These are phyloP conservation scores for Archips crataeganus DNA, from an alignment of 2,888 invertebrate species.

Conservation along the genomic window DNA sequence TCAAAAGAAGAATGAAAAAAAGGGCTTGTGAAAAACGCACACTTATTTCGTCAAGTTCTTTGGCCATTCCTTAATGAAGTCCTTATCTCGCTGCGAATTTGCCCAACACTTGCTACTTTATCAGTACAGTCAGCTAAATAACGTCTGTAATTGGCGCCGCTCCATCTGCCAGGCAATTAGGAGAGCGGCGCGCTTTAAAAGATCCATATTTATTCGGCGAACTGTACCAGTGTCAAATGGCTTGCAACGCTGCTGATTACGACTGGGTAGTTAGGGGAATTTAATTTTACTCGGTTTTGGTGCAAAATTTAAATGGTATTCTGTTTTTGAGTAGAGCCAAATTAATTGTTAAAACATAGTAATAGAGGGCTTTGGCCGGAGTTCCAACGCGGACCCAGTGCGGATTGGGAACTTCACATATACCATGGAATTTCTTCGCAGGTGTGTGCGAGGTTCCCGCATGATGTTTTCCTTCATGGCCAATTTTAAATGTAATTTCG, in stretches of 20 bases:
- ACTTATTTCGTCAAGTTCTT: constrained; percentile 26
- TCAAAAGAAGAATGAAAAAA: not conserved
- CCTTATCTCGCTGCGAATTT: constrained; percentile 40
- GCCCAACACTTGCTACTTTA: constrained; percentile 63
- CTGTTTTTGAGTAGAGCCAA: not conserved
- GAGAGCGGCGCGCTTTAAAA: constrained; percentile 74
- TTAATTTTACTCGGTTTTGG: constrained; percentile 16
- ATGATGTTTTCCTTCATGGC: no score
- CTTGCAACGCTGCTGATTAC: constrained; percentile 60
- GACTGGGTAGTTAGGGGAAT: constrained; percentile 46
- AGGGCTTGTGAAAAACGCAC: not conserved
- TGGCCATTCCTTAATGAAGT: constrained; percentile 26
- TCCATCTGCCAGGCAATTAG: constrained; percentile 84
- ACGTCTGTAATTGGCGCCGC: constrained; percentile 76
- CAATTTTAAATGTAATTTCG: no score
- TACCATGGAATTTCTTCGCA: no score
- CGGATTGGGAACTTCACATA: no score
- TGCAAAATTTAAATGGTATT: not conserved
- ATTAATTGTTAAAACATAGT: no score
- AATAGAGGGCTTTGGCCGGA: no score
- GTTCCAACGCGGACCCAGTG: no score
- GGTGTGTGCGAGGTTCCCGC: no score
- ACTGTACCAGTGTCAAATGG: constrained; percentile 59
- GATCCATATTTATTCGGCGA: constrained; percentile 79
- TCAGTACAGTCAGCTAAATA: constrained; percentile 71